Base-by-base conservation (phyloP, 2,113 vertebrate species). In the Hassar affinis region DNA sequence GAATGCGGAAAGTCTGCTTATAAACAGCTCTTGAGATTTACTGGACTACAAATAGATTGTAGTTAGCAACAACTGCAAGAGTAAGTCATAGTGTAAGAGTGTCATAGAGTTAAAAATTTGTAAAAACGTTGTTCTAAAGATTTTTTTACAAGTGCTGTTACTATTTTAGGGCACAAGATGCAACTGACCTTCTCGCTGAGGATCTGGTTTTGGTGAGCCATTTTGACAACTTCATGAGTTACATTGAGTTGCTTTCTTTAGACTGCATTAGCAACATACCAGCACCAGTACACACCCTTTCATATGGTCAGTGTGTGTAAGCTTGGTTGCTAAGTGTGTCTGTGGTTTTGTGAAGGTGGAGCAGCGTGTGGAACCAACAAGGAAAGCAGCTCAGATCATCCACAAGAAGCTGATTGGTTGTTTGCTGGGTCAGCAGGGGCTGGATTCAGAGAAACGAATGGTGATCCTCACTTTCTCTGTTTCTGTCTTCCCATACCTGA, bases 281-380 rank as follows among this genome's bases (percentile, higher is more conserved):
- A 61, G 22, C 25, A 45, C 5, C 62, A n/a, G 6, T 33, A n/a
- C 10, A 77, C 17, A 79, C 20, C 17, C 20, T 49, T 54, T 25
- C 12, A 74, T 7, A 35, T 4, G 3, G 27, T 22, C 4, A 74
- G 54, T 61, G n/a, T 61, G 11, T 33, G n/a, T 15, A 12, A 38
- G 15, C 35, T 45, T 61, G 18, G 59, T 47, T 72, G 38, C 42
- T 82, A 47, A 82, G 20, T 83, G 76, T 54, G 2, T 27, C n/a
- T 88, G 1, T 84, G 6, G 61, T 83, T 85, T 75, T 69, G 59
- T 82, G 1, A 89, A 99, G 98, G 96, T 97, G 68, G 98, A 98
- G 90, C 97, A 97, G 91, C 94, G 97, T 84, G 93, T 99, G 35
- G 98, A 99, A 77, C 97, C 97, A 0, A 94, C 96, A 87, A 96